Evolutionary conservation across 2,888 invertebrate species (phyloP).

Genomic region (Calliphora vomitoria): DNA sequence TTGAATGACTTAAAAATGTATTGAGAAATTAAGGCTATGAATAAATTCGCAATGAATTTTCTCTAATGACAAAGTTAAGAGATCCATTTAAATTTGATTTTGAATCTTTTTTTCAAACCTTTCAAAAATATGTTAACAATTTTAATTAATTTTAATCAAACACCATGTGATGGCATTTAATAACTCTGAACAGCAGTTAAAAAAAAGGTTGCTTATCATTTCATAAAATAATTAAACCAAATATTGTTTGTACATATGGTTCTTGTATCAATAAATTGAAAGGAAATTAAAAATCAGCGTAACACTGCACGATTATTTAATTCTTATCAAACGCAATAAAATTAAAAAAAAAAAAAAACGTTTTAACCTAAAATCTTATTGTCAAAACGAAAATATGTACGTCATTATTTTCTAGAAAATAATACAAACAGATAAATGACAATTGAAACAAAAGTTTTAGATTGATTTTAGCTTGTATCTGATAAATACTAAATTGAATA

Average conservation of each 20-base stretch:
- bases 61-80: too few relatives aligned
- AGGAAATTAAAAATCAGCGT: not conserved
- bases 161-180: not conserved
- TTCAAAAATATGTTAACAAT: not conserved
- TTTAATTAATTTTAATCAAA: not conserved
- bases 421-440: not conserved
- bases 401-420: not conserved
- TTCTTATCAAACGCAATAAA: not conserved
- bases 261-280: not conserved
- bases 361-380: too few relatives aligned
- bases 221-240: constrained; percentile 1
- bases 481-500: not conserved
- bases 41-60: too few relatives aligned
- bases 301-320: not conserved
- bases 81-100: too few relatives aligned
- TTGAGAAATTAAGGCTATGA: too few relatives aligned
- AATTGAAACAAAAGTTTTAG: not conserved
- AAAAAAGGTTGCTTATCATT: not conserved
- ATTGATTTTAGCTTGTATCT: not conserved
- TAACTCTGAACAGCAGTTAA: not conserved
- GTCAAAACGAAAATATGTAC: not conserved
- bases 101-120: too few relatives aligned
- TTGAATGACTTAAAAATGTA: too few relatives aligned
- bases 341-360: not conserved
- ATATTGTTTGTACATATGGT: not conserved